Conservation (phyloP, 2,888 invertebrate species). For the Cantharis lateralis region DNA sequence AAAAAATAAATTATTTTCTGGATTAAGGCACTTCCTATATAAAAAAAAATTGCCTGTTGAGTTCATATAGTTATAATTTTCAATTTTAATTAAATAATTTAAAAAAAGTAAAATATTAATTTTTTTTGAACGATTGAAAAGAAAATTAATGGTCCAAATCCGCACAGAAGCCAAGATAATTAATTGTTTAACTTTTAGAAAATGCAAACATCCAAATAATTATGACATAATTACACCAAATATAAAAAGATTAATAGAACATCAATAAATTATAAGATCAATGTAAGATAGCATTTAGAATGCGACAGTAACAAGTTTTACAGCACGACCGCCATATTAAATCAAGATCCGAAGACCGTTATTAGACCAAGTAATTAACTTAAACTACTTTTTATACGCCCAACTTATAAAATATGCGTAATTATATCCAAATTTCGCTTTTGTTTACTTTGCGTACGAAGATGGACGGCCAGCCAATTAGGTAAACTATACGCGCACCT, state of each 20-base stretch:
- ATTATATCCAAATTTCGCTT: slow-evolving; percentile 7
- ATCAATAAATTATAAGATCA: slow-evolving; percentile 39
- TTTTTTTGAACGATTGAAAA: not conserved
- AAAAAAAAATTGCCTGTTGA: too few species aligned
- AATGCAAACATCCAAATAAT: slow-evolving; percentile 22
- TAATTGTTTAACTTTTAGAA: not conserved
- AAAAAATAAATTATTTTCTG: too few species aligned
- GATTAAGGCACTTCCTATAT: too few species aligned
- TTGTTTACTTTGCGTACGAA: not conserved
- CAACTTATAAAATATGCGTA: slow-evolving; percentile 39
- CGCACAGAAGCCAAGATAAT: not conserved
- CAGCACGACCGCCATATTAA: slow-evolving; percentile 38
- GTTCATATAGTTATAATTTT: too few species aligned
- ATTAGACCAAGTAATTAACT: slow-evolving; percentile 41
- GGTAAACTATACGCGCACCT: not conserved
- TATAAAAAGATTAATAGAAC: slow-evolving; percentile 34
- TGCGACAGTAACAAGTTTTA: slow-evolving; percentile 41
- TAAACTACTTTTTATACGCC: slow-evolving; percentile 38
- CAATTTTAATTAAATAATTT: too few species aligned
- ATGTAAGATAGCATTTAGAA: slow-evolving; percentile 37
- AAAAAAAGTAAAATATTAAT: not conserved
- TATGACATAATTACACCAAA: slow-evolving; percentile 29
- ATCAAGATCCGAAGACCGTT: slow-evolving; percentile 41
- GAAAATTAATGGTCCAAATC: not conserved
- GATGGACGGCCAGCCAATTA: not conserved